These are phyloP conservation scores for Buceros bicornis DNA, from an alignment of 2,797 vertebrate species.

Conservation along the genomic window DNA sequence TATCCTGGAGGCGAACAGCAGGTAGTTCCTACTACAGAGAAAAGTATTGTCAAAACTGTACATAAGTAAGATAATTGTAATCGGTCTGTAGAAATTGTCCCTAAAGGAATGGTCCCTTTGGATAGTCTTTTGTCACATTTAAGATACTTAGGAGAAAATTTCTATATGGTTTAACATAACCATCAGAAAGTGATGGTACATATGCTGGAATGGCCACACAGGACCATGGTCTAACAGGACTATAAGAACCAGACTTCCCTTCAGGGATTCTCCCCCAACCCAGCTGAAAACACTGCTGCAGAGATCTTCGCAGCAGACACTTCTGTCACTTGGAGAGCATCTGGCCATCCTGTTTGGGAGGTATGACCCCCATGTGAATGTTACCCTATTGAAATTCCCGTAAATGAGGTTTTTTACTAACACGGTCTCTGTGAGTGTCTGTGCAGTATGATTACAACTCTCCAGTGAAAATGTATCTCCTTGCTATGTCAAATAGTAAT, in stretches of 20 bases:
- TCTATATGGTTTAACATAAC: background rate
- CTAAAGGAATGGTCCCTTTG: background rate
- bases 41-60: background rate
- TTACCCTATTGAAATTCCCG: background rate
- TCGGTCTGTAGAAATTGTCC: background rate
- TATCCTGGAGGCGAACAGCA: background rate
- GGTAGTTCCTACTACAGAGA: background rate
- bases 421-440: background rate
- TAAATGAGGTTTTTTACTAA: fast-evolving
- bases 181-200: background rate
- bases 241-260: background rate
- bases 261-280: background rate
- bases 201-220: background rate
- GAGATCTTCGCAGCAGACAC: background rate
- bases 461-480: background rate
- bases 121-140: background rate
- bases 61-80: background rate
- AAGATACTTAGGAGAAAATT: background rate
- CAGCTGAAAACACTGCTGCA: background rate
- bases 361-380: background rate
- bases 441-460: background rate
- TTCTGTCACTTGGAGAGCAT: background rate
- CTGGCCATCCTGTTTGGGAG: background rate
- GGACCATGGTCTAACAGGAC: background rate
- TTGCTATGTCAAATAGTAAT: background rate